Percentiles rank a stretch among this genome's conserved stretches.
Conservation (phyloP, 2,888 invertebrate species). For the Lithophane semibrunnea region DNA sequence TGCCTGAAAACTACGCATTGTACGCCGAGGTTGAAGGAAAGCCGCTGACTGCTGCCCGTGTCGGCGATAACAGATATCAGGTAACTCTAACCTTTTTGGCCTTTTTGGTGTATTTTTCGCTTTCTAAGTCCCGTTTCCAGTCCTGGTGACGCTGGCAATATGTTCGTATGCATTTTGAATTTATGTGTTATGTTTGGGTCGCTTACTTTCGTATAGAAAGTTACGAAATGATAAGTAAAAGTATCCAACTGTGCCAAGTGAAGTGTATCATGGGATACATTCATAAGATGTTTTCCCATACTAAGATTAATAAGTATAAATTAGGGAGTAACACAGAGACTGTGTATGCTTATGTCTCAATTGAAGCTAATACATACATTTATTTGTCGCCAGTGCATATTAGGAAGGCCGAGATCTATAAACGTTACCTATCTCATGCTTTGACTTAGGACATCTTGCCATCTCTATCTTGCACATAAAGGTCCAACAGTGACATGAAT, state of each 20-base stretch:
- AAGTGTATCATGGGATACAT: not conserved
- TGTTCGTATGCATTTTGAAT: not conserved
- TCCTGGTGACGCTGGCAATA: conserved; percentile 8
- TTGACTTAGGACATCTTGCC: too few species aligned
- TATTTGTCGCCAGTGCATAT: too few species aligned
- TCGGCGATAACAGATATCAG: conserved; percentile 95
- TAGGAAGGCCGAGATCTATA: too few species aligned
- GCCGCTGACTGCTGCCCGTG: conserved; percentile 95
- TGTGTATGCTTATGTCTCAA: too few species aligned
- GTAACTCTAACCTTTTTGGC: conserved; percentile 87
- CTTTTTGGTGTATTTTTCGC: conserved; percentile 13
- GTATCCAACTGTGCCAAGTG: conserved; percentile 2
- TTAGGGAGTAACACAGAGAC: too few species aligned
- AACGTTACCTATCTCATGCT: too few species aligned
- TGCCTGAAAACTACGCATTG: conserved; percentile 92
- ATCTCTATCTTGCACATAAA: too few species aligned
- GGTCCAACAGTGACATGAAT: too few species aligned
- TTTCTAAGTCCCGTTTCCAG: conserved; percentile 9
- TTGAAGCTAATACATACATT: too few species aligned
- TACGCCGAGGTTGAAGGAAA: conserved; percentile 97
- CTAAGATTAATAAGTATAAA: too few species aligned
- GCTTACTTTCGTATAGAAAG: conserved; percentile 27
- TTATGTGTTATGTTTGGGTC: not conserved
- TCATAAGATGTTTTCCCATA: too few species aligned
- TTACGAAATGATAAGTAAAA: not conserved